Evolutionary conservation across 2,888 invertebrate species (phyloP), one percentile per base, ranked within the genome.

Genomic region (Acronicta alni): DNA sequence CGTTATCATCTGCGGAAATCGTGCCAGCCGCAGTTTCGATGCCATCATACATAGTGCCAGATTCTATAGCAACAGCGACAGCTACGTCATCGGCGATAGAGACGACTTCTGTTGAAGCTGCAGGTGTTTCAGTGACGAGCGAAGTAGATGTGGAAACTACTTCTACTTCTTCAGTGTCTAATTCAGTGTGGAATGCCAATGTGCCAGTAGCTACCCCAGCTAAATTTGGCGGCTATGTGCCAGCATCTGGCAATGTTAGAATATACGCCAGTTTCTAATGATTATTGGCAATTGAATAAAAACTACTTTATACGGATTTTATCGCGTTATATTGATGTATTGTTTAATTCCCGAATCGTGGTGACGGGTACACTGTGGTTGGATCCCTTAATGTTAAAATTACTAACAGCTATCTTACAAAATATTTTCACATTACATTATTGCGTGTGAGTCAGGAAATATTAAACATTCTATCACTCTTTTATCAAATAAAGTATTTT

Each of bases 171-270:
- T 35, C 35, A 35, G 35, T 35, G 1, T 35, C 35, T n/a, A 35
- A 67, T 15, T 16, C 15, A 10, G 26, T 7, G 5, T 46, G 0
- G 9, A 30, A 42, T 15, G 10, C 17, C 15, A 26, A 15, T 12
- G 12, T 32, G 14, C 55, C 57, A 20, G 20, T 55, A 6, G 8
- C 48, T n/a, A 51, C 37, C 2, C 30, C 64, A 0, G 16, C 63
- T 0, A 46, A 17, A 9, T 76, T 76, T 60, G 18, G 51, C 20
- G 76, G 76, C 0, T 47, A n/a, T 8, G 43, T 77, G 2, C 66
- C 73, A 10, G 77, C 58, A 0, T 60, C 67, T 30, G 77, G 77
- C 0, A 55, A 57, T 17, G 48, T 77, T 7, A 73, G 18, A 7
- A 67, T 77, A 26, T 49, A 20, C 20, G 18, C 46, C 0, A 51